Base-by-base conservation (phyloP, 1,140 invertebrate species). In the Euschistus heros region DNA sequence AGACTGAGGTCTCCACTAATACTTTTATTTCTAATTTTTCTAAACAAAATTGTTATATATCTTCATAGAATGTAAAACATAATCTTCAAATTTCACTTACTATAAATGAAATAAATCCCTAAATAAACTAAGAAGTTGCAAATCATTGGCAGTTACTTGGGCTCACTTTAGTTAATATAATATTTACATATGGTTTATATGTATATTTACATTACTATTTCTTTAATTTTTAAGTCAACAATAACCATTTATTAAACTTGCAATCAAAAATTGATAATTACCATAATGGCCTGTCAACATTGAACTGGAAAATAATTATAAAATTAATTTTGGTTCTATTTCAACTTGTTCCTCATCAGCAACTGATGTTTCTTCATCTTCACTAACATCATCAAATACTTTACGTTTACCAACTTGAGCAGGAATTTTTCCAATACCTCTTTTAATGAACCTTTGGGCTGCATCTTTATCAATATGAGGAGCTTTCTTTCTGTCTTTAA, bases 391-490 rank as follows among this genome's bases (percentile, higher is more conserved):
- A 33, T 61, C 22, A 20, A 44, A 61, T 37, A 24, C 33, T 13
- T n/a, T 61, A 2, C 59, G 26, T 20, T 61, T 44, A 22, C 59
- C 59, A 33, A 17, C 17, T 42, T 26, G 18, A 27, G 20, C 5
- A 24, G 15, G 24, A 70, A 70, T 30, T 74, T 76, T 65, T 79
- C 76, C 70, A 79, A 80, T 2, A 82, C 82, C 82, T 73, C 80
- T 81, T 67, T 76, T 77, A 15, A 84, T 75, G 72, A 85, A 84
- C 70, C 83, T 74, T 66, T 76, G 76, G 0, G 80, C 80, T 14
- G 78, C 82, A 47, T 74, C 76, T 67, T 80, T 72, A 67, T 84
- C 73, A 3, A 85, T 67, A 63, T 71, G 77, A 0, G 81, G 81
- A 69, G 81, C 73, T 22, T 79, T 78, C 20, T 74, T 75, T 20